Percentiles rank a stretch among this genome's conserved stretches.
phyloP scores from a whole-genome alignment of 2,797 vertebrate species.

The Todus mexicanus region DNA sequence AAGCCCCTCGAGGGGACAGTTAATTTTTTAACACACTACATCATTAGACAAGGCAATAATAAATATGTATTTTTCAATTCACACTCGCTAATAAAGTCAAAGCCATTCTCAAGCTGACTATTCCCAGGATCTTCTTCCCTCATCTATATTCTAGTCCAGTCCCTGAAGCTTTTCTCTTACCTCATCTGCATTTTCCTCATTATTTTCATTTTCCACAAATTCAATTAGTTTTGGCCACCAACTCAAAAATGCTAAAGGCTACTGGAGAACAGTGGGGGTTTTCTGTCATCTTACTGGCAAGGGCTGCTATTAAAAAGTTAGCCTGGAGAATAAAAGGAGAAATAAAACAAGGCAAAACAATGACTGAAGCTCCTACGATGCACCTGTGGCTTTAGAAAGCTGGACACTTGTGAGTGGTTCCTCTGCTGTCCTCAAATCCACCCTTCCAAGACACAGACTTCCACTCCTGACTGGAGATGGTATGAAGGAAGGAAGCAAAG shows the following conservation, averaged over 20 bases:
- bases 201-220: slow-evolving; percentile 13
- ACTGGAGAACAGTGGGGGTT: background rate
- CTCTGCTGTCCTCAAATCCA: background rate
- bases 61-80: background rate
- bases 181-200: slow-evolving; percentile 25
- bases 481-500: background rate
- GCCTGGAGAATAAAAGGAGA: background rate
- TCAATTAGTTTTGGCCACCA: slow-evolving; percentile 15
- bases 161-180: background rate
- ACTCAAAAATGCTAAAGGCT: background rate
- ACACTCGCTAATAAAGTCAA: background rate
- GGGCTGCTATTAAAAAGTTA: background rate
- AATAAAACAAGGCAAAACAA: background rate
- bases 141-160: background rate
- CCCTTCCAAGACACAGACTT: background rate
- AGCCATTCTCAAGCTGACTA: background rate
- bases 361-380: background rate
- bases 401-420: background rate
- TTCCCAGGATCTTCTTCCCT: background rate
- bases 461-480: background rate
- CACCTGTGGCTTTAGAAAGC: background rate
- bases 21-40: background rate
- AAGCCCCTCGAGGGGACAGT: background rate
- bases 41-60: background rate
- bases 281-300: background rate